A percentile compares a stretch with the other conserved stretches of the same genome.
Evolutionary conservation across 2,797 vertebrate genomes (phyloP).

Genomic region (Chaunax sp.): DNA sequence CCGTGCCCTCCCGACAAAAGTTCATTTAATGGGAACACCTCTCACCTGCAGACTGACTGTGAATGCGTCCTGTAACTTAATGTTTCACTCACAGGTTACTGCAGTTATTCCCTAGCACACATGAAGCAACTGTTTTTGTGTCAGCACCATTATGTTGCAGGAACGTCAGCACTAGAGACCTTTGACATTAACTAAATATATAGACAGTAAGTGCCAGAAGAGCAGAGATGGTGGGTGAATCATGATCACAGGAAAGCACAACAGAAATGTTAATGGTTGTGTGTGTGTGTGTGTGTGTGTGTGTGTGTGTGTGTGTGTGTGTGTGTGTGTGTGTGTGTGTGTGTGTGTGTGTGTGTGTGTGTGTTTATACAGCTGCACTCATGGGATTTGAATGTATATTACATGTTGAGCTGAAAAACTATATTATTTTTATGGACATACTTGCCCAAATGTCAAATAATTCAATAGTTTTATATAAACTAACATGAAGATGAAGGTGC

Average conservation of each 20-base stretch:
- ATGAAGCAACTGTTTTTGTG: conserved; percentile 34
- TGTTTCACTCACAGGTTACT: conserved; percentile 11
- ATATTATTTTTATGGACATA: conserved; percentile 1
- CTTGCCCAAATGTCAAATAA: background rate
- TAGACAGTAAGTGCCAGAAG: conserved; percentile 40
- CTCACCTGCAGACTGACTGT: conserved; percentile 2
- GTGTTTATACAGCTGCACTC: no score
- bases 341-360: no score
- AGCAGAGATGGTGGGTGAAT: conserved; percentile 48
- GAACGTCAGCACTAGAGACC: conserved; percentile 44
- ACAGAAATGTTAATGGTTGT: conserved; percentile 41
- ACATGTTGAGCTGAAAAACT: background rate
- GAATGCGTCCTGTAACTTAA: background rate
- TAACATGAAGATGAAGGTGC: background rate
- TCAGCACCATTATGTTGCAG: conserved; percentile 14
- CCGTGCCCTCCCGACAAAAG: conserved; percentile 31
- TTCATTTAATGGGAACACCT: conserved; percentile 37
- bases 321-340: no score
- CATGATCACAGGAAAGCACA: conserved; percentile 43
- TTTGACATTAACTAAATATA: conserved; percentile 64
- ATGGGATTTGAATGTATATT: conserved; percentile 2
- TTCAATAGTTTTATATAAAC: background rate
- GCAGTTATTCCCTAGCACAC: conserved; percentile 3
- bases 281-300: conserved; percentile 14
- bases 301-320: no score